Conservation (phyloP, 2,113 vertebrate genomes). For the Corythornis vintsioides region DNA sequence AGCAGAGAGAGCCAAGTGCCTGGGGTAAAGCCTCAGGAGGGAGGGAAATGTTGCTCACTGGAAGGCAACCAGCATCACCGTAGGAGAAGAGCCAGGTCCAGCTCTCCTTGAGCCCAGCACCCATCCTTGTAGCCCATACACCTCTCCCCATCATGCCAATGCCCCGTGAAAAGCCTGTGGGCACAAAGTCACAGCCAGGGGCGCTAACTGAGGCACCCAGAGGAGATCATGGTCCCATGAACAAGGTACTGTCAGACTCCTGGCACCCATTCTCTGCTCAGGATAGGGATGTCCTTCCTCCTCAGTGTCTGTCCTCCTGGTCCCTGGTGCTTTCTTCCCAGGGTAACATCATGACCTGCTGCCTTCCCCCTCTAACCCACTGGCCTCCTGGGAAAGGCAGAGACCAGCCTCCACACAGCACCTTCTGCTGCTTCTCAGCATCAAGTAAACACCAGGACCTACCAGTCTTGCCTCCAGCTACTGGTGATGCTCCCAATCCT, state of each 20-base stretch:
- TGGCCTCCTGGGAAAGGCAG: neutral
- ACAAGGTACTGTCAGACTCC: neutral
- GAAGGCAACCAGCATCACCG: neutral
- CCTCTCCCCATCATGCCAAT: neutral
- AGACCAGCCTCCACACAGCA: neutral
- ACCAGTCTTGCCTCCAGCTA: neutral
- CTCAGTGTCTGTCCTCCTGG: neutral
- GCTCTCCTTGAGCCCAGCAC: neutral
- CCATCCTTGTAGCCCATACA: neutral
- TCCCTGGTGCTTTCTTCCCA: neutral
- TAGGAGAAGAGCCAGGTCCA: neutral
- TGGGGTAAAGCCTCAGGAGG: rapidly evolving
- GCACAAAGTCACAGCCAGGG: neutral
- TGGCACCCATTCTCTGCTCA: neutral
- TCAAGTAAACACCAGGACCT: neutral
- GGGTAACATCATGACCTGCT: rapidly evolving
- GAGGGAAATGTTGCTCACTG: neutral
- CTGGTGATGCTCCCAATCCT: neutral
- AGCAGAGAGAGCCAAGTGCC: neutral
- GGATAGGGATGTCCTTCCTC: neutral
- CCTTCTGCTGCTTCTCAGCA: neutral
- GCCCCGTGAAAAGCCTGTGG: neutral
- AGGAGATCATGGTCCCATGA: rapidly evolving
- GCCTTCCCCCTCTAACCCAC: neutral
- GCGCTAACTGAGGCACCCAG: rapidly evolving